A percentile compares a stretch with the other conserved stretches of the same genome.
These are phyloP conservation scores for Meghimatium bilineatum DNA, from an alignment of 2,888 invertebrate species.

Conservation along the genomic window DNA sequence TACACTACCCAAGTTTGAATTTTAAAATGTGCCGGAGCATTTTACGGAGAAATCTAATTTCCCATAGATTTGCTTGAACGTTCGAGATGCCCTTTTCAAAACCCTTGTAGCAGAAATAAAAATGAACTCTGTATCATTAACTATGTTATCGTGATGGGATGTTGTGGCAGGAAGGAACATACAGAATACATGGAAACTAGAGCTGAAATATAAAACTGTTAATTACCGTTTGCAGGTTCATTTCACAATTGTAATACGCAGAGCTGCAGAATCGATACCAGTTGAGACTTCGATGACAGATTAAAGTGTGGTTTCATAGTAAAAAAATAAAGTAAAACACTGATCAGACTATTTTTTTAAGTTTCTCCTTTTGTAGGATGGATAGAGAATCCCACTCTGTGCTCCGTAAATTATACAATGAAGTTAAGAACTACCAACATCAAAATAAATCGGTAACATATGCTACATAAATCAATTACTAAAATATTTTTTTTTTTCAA, in stretches of 20 bases:
- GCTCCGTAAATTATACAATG: background rate
- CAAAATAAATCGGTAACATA: too few species aligned
- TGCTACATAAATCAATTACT: too few species aligned
- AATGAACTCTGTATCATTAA: background rate
- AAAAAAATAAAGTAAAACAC: background rate
- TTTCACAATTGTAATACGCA: background rate
- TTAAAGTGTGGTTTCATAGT: background rate
- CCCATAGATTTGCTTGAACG: background rate
- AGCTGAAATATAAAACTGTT: background rate
- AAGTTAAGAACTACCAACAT: background rate
- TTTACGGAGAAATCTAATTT: background rate
- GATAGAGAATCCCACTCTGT: background rate
- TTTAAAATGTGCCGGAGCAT: background rate
- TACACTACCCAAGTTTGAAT: conserved; percentile 2
- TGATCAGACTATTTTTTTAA: background rate
- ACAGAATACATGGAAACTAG: background rate
- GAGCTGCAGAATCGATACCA: background rate
- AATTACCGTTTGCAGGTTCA: background rate
- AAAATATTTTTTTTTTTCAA: too few species aligned
- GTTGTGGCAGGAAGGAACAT: background rate
- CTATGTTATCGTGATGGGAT: background rate
- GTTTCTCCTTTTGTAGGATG: too few species aligned
- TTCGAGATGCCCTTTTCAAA: background rate
- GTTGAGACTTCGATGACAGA: background rate
- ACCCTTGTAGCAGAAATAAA: background rate